phyloP scores from a whole-genome alignment of 2,888 invertebrate genomes.

The Pachycephus smyrnensis region DNA sequence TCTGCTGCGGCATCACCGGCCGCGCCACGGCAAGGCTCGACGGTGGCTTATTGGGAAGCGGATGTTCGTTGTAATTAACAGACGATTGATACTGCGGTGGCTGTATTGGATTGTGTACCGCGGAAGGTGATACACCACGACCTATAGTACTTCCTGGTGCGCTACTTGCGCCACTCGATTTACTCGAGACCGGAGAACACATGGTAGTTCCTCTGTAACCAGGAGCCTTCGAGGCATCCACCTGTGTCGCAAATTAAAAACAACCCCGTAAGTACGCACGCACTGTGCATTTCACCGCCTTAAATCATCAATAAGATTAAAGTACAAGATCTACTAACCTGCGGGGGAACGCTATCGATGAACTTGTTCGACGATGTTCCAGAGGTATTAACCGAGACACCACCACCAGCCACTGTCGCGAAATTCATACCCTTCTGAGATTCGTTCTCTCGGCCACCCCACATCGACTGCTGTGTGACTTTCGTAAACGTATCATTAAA shows the following conservation, averaged over 20 bases:
- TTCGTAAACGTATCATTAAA: slow-evolving; percentile 83
- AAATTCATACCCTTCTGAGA: slow-evolving; percentile 77
- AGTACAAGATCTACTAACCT: slow-evolving; percentile 43
- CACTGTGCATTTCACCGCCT: not conserved
- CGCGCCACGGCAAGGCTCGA: slow-evolving; percentile 61
- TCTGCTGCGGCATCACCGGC: slow-evolving; percentile 57
- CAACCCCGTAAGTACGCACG: not conserved
- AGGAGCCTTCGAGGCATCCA: slow-evolving; percentile 90
- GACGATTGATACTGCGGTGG: slow-evolving; percentile 53
- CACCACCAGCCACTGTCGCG: slow-evolving; percentile 77
- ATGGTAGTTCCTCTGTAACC: slow-evolving; percentile 86
- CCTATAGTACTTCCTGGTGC: slow-evolving; percentile 40
- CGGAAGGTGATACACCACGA: slow-evolving; percentile 49
- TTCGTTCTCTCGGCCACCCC: slow-evolving; percentile 71
- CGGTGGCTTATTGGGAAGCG: slow-evolving; percentile 53
- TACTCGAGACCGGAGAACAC: slow-evolving; percentile 81
- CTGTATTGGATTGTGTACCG: slow-evolving; percentile 55
- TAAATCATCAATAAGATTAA: not conserved
- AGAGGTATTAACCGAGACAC: slow-evolving; percentile 63
- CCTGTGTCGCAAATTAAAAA: slow-evolving; percentile 65
- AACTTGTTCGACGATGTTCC: slow-evolving; percentile 69
- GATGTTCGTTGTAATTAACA: slow-evolving; percentile 52
- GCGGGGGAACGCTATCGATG: slow-evolving; percentile 70
- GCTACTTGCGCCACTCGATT: slow-evolving; percentile 69
- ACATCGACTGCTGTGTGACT: slow-evolving; percentile 74